A percentile compares a stretch with the other conserved stretches of the same genome.
Evolutionary conservation across 2,113 vertebrate genomes (phyloP).

Genomic region (Calonectris borealis): DNA sequence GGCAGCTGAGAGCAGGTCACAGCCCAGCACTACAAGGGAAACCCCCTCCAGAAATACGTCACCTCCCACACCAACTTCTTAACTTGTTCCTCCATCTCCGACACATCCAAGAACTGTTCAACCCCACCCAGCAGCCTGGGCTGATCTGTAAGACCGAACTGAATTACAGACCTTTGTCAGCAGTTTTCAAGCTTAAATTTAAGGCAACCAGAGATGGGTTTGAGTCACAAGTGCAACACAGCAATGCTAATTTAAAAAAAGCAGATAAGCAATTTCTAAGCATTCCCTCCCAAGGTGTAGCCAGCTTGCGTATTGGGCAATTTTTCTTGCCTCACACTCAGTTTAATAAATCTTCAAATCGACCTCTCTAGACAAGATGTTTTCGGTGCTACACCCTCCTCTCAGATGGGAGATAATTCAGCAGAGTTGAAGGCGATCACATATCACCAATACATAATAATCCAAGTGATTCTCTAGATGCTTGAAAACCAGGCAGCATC

Average conservation of each 20-base stretch:
- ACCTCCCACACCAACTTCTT: background rate
- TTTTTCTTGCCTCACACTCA: background rate
- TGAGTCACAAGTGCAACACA: background rate
- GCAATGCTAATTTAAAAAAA: background rate
- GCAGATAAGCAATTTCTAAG: background rate
- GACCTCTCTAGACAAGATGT: background rate
- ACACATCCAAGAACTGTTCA: background rate
- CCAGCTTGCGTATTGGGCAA: background rate
- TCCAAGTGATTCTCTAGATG: background rate
- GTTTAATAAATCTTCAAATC: background rate
- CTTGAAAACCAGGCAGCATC: background rate
- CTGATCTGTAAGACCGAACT: background rate
- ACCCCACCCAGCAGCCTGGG: background rate
- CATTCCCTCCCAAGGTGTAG: background rate
- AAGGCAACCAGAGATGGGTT: background rate
- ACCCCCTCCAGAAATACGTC: background rate
- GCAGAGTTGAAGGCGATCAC: background rate
- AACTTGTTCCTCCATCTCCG: background rate
- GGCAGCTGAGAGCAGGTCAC: background rate
- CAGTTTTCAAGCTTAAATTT: background rate
- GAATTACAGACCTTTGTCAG: background rate
- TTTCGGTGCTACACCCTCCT: background rate
- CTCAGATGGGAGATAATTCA: background rate
- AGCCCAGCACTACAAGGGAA: background rate
- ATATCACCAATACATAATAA: background rate